These are phyloP conservation scores for Gymnorhina tibicen DNA, from an alignment of 2,113 vertebrate species.

Conservation along the genomic window DNA sequence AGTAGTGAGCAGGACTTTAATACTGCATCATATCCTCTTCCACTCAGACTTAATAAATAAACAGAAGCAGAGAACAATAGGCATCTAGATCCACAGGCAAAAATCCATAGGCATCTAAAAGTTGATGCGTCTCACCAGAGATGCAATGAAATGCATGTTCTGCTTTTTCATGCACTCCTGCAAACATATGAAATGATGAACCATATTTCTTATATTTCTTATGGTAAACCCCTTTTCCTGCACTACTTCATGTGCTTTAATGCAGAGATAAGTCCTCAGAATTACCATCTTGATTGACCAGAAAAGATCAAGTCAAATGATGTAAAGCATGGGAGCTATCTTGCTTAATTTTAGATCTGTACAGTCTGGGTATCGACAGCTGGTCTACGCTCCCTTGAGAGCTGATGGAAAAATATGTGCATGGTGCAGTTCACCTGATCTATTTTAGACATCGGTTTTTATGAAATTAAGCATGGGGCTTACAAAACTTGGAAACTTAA, in stretches of 20 bases:
- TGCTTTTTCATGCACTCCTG: neutral
- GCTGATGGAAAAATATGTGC: neutral
- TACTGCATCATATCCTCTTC: neutral
- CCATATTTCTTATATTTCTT: neutral
- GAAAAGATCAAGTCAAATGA: neutral
- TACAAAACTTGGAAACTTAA: neutral
- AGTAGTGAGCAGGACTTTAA: neutral
- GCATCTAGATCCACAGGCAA: neutral
- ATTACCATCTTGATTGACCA: neutral
- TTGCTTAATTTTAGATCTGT: neutral
- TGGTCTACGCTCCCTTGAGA: neutral
- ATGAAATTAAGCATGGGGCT: neutral
- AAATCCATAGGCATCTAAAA: neutral
- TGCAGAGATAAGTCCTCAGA: neutral
- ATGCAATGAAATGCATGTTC: neutral
- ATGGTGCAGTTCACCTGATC: neutral
- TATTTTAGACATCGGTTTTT: neutral
- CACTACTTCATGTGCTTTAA: neutral
- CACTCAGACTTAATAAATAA: neutral
- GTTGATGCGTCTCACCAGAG: neutral
- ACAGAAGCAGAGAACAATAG: neutral
- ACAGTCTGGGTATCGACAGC: neutral
- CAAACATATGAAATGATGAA: neutral
- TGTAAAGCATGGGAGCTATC: neutral
- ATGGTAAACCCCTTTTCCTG: neutral